Evolutionary conservation across 2,888 invertebrate species (phyloP).

Genomic region (Machimus rusticus): DNA sequence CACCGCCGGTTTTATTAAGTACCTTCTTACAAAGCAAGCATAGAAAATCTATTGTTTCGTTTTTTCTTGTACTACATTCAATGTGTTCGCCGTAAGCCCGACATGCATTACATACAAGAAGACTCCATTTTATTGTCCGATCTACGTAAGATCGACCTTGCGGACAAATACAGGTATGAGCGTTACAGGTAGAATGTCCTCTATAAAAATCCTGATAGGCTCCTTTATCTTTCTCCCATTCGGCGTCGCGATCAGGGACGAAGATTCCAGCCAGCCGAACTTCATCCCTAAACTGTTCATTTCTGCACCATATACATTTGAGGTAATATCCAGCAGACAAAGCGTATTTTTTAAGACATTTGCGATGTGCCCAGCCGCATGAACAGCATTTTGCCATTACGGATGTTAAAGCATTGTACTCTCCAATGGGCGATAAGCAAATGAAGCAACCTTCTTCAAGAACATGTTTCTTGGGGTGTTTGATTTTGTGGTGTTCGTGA

Average conservation of each 20-base stretch:
- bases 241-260: constrained; percentile 73
- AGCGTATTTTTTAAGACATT: constrained; percentile 56
- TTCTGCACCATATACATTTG: constrained; percentile 57
- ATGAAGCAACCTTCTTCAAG: constrained; percentile 52
- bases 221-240: constrained; percentile 75
- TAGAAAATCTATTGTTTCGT: neutral
- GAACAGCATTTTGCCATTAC: constrained; percentile 55
- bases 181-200: constrained; percentile 69
- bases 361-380: constrained; percentile 55
- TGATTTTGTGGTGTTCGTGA: constrained; percentile 51
- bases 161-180: constrained; percentile 69
- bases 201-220: constrained; percentile 77
- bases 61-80: neutral
- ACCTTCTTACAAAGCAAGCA: neutral
- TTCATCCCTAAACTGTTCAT: constrained; percentile 53
- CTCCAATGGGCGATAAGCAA: constrained; percentile 50
- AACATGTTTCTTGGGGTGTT: constrained; percentile 49
- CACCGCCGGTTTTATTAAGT: neutral
- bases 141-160: constrained; percentile 63
- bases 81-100: constrained; percentile 53
- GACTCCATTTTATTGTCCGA: constrained; percentile 55
- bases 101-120: constrained; percentile 53
- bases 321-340: constrained; percentile 58
- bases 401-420: constrained; percentile 46
- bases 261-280: constrained; percentile 55